Base-by-base conservation (phyloP, 2,113 vertebrate species). In the Eulemur macaco region DNA sequence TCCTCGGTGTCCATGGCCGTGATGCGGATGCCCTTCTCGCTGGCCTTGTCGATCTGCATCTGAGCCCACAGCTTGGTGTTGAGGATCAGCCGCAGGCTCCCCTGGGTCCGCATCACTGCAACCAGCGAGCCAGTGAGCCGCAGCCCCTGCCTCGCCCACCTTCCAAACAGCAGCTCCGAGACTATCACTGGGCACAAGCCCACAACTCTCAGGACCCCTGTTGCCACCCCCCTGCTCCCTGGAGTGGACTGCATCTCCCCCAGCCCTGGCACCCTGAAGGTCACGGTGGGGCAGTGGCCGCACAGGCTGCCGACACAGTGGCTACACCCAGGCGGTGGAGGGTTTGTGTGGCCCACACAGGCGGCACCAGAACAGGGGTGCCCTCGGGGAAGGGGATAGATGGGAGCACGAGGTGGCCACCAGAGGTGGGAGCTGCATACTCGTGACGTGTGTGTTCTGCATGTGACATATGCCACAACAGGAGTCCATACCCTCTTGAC, bases 41-140 rank as follows among this genome's bases (percentile, higher is more conserved):
- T 99, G 98, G 99, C 99, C 98, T 99, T 99, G 98, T 99, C 99
- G 0, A 99, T 99, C 98, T 99, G 99, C 99, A 99, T 99, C 98
- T 99, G 99, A 21, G 99, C 98, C 99, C 99, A 99, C 34, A 99
- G 99, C 98, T 99, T 99, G 95, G 99, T 99, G 98, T 99, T 99
- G 96, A 99, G 99, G 98, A 99, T 99, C 96, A 99, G 98, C 86
- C 99, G 98, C 95, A 99, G 98, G 97, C 99, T 99, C 91, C 99
- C 99, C 97, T 99, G 99, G 95, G 99, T 99, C 97, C 99, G 99
- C 99, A 99, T 99, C 97, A 99, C 99, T 99, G 98, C 95, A 97
- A 92, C 52, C 50, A 89, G 97, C 8, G 81, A 14, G 84, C 54
- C 25, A 1, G 37, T 91, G 56, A 94, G 86, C 86, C 29, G 52